Evolutionary conservation across 2,888 invertebrate species (phyloP).

Genomic region (Atrina japonica): DNA sequence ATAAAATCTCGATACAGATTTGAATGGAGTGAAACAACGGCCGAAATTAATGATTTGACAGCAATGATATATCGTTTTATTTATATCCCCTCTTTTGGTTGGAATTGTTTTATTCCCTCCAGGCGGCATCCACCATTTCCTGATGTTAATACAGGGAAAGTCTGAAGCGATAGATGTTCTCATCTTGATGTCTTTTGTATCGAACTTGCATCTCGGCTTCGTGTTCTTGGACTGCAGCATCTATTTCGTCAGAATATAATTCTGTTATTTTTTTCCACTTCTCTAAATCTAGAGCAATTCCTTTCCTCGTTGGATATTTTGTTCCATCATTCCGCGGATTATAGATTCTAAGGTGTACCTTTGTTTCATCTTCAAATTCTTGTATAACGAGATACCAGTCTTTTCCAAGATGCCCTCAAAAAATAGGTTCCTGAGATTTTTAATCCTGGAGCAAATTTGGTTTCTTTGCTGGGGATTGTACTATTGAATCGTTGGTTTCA

Average conservation of each 20-base stretch:
- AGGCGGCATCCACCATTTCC: slow-evolving; percentile 21
- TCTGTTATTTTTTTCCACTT: slow-evolving; percentile 10
- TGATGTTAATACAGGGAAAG: slow-evolving; percentile 18
- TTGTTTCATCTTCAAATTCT: slow-evolving; percentile 1
- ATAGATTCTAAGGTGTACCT: slow-evolving; percentile 9
- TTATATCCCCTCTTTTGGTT: too few species aligned
- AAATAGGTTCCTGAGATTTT: slow-evolving; percentile 9
- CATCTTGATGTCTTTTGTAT: slow-evolving; percentile 13
- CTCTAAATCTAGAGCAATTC: neutral
- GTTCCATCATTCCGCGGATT: neutral
- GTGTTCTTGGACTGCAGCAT: neutral
- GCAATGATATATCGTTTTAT: too few species aligned
- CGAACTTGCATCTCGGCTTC: slow-evolving; percentile 10
- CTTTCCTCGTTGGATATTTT: slow-evolving; percentile 4
- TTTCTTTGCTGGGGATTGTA: slow-evolving; percentile 11
- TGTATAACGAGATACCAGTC: slow-evolving; percentile 3
- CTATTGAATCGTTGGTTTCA: neutral
- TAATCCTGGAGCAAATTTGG: neutral
- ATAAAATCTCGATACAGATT: too few species aligned
- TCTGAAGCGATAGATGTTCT: slow-evolving; percentile 9
- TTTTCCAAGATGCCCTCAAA: neutral
- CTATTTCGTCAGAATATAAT: slow-evolving; percentile 1
- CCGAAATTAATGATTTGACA: too few species aligned
- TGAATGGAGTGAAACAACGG: too few species aligned
- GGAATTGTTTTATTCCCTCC: too few species aligned